Evolutionary conservation across 2,113 vertebrate species (phyloP).

Genomic region (Ibidorhyncha struthersii): DNA sequence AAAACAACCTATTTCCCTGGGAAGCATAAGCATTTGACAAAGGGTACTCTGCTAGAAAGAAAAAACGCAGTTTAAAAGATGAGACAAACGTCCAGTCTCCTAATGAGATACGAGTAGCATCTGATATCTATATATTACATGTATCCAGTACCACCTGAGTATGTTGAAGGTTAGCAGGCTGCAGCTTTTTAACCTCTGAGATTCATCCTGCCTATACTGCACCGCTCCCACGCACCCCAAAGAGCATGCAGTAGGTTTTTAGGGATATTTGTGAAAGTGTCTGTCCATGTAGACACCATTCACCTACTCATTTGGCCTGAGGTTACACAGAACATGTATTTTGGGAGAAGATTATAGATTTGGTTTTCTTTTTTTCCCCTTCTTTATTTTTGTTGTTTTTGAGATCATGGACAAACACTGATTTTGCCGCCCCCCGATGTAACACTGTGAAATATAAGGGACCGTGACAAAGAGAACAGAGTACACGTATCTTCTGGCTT

Average conservation of each 20-base stretch:
- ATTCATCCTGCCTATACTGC: not conserved
- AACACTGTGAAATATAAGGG: not conserved
- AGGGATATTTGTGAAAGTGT: not conserved
- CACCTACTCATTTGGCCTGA: not conserved
- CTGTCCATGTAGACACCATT: not conserved
- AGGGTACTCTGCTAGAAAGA: not conserved
- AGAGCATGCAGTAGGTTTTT: not conserved
- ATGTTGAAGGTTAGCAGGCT: not conserved
- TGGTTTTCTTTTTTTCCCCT: not conserved
- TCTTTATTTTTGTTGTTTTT: not conserved
- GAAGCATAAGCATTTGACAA: not conserved
- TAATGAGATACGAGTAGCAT: not conserved
- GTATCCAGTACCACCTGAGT: not conserved
- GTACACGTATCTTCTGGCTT: not conserved
- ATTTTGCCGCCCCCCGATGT: not conserved
- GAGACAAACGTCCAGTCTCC: not conserved
- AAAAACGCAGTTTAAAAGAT: not conserved
- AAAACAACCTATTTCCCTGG: not conserved
- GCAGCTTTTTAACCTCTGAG: not conserved
- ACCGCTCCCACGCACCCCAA: not conserved
- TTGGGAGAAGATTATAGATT: not conserved
- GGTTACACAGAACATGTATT: not conserved
- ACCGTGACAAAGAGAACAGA: not conserved
- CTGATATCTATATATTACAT: not conserved
- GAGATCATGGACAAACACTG: not conserved